Base-by-base conservation (phyloP, 2,113 vertebrate species). In the Coturnix japonica region DNA sequence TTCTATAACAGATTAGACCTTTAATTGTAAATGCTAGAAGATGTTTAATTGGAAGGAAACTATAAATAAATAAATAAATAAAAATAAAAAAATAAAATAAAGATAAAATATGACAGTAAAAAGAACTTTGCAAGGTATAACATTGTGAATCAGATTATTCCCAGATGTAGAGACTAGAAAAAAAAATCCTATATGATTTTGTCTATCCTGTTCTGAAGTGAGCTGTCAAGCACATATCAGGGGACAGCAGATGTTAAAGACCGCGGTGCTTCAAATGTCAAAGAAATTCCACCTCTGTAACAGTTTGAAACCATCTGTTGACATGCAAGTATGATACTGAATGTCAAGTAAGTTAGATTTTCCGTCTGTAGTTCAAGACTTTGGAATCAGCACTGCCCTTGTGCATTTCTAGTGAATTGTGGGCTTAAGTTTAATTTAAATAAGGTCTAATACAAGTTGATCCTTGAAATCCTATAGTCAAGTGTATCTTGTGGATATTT, bases 181-280 rank as follows among this genome's bases (percentile, higher is more conserved):
- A 81, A 83, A 85, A 85, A 54, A 8, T 13, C 14, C 54, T 63
- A 23, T 69, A 63, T 1, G 2, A 25, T 93, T 43, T 41, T 95
- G n/a, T 76, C 59, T 65, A 82, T 92, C 74, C 84, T 67, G 76
- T 79, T 66, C 64, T 94, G 91, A 95, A 95, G 92, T 79, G 78
- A 95, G 31, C 94, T 95, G 92, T 96, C 96, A 94, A 91, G 46
- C 19, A 89, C 92, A 81, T 65, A 76, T 94, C 95, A 96, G 81
- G 71, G 74, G 49, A 95, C 74, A 94, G 49, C 63, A 91, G 84
- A 95, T 85, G 86, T 82, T 95, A 93, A 93, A 95, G 92, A 95
- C 94, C 74, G 81, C 66, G 91, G 91, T 82, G 78, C 81, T 91
- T 95, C 86, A 95, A 87, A 95, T 94, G 94, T 93, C 96, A 94